Base-by-base conservation (phyloP, 2,113 vertebrate genomes). In the Megalops atlanticus region DNA sequence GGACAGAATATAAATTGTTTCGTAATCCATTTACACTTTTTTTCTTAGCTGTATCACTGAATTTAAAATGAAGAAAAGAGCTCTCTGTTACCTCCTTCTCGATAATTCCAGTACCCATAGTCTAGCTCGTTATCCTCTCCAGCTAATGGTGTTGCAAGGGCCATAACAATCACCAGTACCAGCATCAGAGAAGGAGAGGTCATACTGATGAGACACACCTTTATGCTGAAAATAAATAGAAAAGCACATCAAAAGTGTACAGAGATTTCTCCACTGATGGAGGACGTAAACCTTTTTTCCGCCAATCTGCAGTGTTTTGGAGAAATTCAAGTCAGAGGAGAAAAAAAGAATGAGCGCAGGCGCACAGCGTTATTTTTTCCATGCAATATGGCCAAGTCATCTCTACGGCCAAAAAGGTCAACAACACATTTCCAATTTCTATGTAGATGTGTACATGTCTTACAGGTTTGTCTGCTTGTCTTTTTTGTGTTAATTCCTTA, bases 21-120 rank as follows among this genome's bases (percentile, higher is more conserved):
- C 58, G n/a, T n/a, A 64, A 31, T 4, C 10, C 49, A 54, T 4
- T 21, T 49, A 54, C 49, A 1, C 49, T 8, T 49, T 15, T 45
- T 15, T 45, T 21, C 45, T n/a, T 76, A 3, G 12, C 24, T 76
- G 24, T 11, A 18, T 49, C 4, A 45, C n/a, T 76, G 18, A 31
- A 47, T 39, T 3, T 7, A 5, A 52, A 80, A 86, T 88, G 74
- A 87, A 87, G 87, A 43, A 41, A 7, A 27, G 21, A 18, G 27
- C 78, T 0, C 10, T 80, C 75, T 82, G 89, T 91, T 87, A 95
- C 93, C 93, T 94, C 93, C 94, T 74, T 95, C 94, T 89, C 93
- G 93, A 88, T 94, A 95, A 91, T 95, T 94, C 94, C 94, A 95
- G 84, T 87, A 87, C 52, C 92, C 93, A 68, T 92, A 91, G 85